Base-by-base conservation (phyloP, 2,797 vertebrate genomes). In the Sebastes diploproa region DNA sequence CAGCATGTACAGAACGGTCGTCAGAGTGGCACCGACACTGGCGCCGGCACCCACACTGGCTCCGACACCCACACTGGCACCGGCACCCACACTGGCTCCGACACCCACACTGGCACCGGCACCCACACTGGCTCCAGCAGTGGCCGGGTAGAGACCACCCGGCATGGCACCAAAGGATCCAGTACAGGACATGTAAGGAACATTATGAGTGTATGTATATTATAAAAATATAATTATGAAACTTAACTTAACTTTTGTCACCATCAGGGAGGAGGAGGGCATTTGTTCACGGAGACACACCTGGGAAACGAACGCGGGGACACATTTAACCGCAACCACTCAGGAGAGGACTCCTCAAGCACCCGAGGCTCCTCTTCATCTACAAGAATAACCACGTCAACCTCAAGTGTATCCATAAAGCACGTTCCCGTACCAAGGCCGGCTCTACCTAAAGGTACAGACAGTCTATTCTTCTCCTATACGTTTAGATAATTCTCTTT, bases 401-500 rank as follows among this genome's bases (percentile, higher is more conserved):
- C 90, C 70, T 86, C 95, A 20, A 71, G 78, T 32, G 89, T 69
- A 34, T 74, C 88, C 20, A 78, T 90, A 13, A 79, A 87, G 36
- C 54, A 80, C 7, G 85, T 88, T 4, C 90, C 94, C 38, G 58
- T 75, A 9, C 75, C 81, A 5, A 88, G 71, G 64, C 94, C 93
- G 11, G 79, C 88, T 42, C 94, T 94, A 36, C 95, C 96, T 63
- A 94, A 94, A 95, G 95, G 95, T 96, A 93, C 72, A 55, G 18
- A 6, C 12, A 22, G 5, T 68, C 46, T 16, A 4, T n/a, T 30
- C 5, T 3, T 29, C 22, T 55, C 13, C 25, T 30, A 3, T 36
- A 5, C 22, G 11, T 32, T 54, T 5, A 20, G 34, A 30, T 69
- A 8, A 27, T 29, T 36, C 3, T 5, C 13, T 76, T 36, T 20